Conservation (phyloP, 2,888 invertebrate species). For the Altica lythri region DNA sequence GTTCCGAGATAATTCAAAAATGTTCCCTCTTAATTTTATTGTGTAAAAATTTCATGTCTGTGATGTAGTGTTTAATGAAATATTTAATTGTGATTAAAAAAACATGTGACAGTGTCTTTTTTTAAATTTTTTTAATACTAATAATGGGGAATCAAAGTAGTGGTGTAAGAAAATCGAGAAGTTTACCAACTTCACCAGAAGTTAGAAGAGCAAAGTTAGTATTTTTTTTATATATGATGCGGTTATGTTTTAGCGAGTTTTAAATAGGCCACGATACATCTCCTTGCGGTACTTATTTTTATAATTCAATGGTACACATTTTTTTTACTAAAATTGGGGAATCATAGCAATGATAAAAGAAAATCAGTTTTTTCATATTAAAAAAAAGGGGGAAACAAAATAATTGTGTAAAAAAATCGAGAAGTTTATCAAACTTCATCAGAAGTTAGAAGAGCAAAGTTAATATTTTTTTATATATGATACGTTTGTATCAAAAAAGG, state of each 20-base stretch:
- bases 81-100: conserved; percentile 5
- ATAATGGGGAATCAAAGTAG: conserved; percentile 53
- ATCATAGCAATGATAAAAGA: too few relatives aligned
- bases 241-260: too few relatives aligned
- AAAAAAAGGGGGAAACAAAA: conserved; percentile 53
- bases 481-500: too few relatives aligned
- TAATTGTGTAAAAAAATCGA: conserved; percentile 59
- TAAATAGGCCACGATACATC: not conserved
- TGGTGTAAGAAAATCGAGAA: conserved; percentile 63
- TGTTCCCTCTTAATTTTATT: not conserved
- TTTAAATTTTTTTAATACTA: too few relatives aligned
- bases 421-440: conserved; percentile 80
- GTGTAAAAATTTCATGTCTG: not conserved
- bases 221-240: conserved; percentile 5
- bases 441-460: conserved; percentile 50
- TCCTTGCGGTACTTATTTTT: too few relatives aligned
- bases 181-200: conserved; percentile 74
- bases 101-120: too few relatives aligned
- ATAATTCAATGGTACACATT: too few relatives aligned
- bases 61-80: conserved; percentile 1
- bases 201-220: conserved; percentile 49
- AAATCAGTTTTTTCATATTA: too few relatives aligned
- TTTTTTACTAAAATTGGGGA: too few relatives aligned
- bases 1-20: not conserved
- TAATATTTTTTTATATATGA: conserved; percentile 28